Evolutionary conservation across 2,113 vertebrate genomes (phyloP).

Genomic region (Orientallactaga bullata): DNA sequence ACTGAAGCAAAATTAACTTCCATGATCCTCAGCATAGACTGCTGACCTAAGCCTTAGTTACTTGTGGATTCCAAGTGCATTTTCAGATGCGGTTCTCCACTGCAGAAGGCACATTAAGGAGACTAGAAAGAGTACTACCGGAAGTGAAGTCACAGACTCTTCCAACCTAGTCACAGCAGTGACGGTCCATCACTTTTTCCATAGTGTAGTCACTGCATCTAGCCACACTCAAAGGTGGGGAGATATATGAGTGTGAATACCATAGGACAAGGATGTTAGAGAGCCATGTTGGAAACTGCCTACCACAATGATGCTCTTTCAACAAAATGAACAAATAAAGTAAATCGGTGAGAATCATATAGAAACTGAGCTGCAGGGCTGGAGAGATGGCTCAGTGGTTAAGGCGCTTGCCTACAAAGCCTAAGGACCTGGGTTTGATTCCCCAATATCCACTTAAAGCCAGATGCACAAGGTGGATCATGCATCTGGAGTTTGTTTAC

Average conservation of each 20-base stretch:
- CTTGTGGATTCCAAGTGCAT: not conserved
- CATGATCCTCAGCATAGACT: not conserved
- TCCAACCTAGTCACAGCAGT: not conserved
- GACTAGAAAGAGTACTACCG: not conserved
- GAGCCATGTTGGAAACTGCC: not conserved
- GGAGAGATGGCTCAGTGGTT: too few relatives aligned
- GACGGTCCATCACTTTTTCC: not conserved
- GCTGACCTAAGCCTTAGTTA: not conserved
- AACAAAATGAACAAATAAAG: not conserved
- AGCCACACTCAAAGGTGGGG: not conserved
- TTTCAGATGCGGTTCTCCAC: not conserved
- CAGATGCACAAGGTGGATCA: too few relatives aligned
- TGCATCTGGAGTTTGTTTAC: too few relatives aligned
- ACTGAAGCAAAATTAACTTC: not conserved
- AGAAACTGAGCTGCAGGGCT: constrained; percentile 2
- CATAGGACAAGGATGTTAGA: not conserved
- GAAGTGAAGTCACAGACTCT: not conserved
- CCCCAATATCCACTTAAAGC: too few relatives aligned
- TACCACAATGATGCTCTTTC: not conserved
- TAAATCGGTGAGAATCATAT: not conserved
- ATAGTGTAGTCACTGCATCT: not conserved
- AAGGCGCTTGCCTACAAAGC: too few relatives aligned
- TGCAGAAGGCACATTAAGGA: not conserved
- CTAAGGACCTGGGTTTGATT: too few relatives aligned
- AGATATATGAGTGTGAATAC: not conserved